These are phyloP conservation scores for Tenodera sinensis DNA, from an alignment of 2,888 invertebrate species.

Conservation along the genomic window DNA sequence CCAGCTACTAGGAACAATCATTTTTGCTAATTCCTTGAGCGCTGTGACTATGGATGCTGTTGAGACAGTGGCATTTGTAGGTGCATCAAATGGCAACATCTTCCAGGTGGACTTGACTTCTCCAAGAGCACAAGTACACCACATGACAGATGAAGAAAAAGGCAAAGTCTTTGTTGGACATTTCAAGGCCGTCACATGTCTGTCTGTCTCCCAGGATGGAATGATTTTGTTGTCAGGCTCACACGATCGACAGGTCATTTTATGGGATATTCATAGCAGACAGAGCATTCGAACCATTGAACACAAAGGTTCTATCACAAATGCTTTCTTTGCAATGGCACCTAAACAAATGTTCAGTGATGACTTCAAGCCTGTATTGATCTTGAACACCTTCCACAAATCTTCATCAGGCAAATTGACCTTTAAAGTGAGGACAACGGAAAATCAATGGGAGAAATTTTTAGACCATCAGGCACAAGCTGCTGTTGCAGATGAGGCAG, in stretches of 20 bases:
- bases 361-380: conserved; percentile 37
- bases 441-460: conserved; percentile 30
- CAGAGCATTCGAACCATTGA: conserved; percentile 67
- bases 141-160: conserved; percentile 53
- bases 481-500: not conserved
- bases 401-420: conserved; percentile 42
- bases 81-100: conserved; percentile 68
- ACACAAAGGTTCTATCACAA: conserved; percentile 73
- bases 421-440: conserved; percentile 21
- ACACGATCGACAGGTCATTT: conserved; percentile 62
- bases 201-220: conserved; percentile 70
- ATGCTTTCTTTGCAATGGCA: conserved; percentile 62
- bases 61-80: conserved; percentile 72
- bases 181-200: conserved; percentile 62
- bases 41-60: conserved; percentile 65
- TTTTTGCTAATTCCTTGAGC: conserved; percentile 68
- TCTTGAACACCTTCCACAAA: conserved; percentile 56
- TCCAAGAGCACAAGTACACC: conserved; percentile 62
- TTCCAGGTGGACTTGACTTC: conserved; percentile 63
- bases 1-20: conserved; percentile 63
- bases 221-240: conserved; percentile 62
- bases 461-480: conserved; percentile 35
- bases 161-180: conserved; percentile 64
- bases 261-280: conserved; percentile 78
- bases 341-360: conserved; percentile 43